A percentile compares a stretch with the other conserved stretches of the same genome.
Conservation (phyloP, 2,888 invertebrate species). For the Lochmaea capreae region DNA sequence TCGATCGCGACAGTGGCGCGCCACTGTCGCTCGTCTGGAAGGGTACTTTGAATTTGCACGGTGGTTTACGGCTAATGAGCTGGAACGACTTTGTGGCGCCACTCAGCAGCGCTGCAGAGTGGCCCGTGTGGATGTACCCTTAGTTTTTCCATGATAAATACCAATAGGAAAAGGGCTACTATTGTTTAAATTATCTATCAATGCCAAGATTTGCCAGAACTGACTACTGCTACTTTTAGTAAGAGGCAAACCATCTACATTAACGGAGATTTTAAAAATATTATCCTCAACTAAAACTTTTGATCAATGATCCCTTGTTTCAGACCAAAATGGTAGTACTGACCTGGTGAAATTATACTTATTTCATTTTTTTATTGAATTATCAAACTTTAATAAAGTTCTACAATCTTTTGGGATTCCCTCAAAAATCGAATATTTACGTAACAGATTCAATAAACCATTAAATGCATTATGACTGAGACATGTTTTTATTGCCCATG, state of each 20-base stretch:
- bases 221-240: constrained; percentile 46
- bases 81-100: no score
- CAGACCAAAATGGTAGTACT: constrained; percentile 29
- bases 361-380: constrained; percentile 16
- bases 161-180: constrained; percentile 30
- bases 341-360: neutral
- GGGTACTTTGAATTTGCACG: no score
- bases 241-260: constrained; percentile 49
- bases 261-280: constrained; percentile 39
- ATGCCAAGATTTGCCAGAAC: constrained; percentile 50
- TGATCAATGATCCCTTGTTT: constrained; percentile 9
- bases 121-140: no score
- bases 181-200: constrained; percentile 19
- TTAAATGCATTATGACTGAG: constrained; percentile 4
- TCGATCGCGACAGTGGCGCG: no score
- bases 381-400: constrained; percentile 18
- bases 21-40: no score
- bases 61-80: no score
- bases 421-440: neutral
- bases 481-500: neutral
- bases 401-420: constrained; percentile 19
- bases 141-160: constrained; percentile 39
- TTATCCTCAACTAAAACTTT: neutral
- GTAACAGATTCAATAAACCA: neutral
- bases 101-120: no score